Evolutionary conservation across 2,888 invertebrate species (phyloP).

Genomic region (Cremastobaeus sp.): DNA sequence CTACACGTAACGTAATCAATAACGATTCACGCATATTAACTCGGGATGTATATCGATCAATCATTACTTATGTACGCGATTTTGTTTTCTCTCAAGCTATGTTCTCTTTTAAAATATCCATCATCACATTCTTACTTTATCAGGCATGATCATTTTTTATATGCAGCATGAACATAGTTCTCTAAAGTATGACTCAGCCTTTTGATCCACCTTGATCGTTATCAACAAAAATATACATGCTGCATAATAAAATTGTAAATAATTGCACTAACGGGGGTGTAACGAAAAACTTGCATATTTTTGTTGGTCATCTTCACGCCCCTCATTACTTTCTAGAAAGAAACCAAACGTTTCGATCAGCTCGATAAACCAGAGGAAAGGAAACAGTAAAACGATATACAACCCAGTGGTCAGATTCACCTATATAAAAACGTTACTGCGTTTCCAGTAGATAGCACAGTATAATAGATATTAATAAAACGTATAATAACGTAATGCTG

Average conservation of each 20-base stretch:
- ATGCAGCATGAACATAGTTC: conserved; percentile 16
- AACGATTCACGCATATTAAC: conserved; percentile 63
- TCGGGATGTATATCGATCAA: conserved; percentile 76
- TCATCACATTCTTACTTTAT: conserved; percentile 53
- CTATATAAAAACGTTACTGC: conserved; percentile 39
- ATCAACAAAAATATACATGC: conserved; percentile 31
- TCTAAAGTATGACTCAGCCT: background rate
- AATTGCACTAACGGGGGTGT: conserved; percentile 7
- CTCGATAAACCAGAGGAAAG: conserved; percentile 65
- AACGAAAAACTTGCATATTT: conserved; percentile 16
- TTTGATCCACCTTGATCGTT: too few species aligned
- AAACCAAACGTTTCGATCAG: conserved; percentile 57
- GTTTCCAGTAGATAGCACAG: conserved; percentile 64
- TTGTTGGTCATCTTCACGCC: conserved; percentile 14
- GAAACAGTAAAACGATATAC: conserved; percentile 70
- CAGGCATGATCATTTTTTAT: conserved; percentile 39
- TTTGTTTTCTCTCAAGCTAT: conserved; percentile 26
- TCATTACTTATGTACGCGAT: conserved; percentile 56
- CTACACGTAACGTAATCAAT: conserved; percentile 45
- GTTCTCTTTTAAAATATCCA: conserved; percentile 20
- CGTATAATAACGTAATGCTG: conserved; percentile 68
- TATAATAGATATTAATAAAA: conserved; percentile 64
- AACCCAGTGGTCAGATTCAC: conserved; percentile 66
- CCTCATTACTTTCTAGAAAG: conserved; percentile 14
- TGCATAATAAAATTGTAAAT: conserved; percentile 11